phyloP scores from a whole-genome alignment of 2,797 vertebrate species.

The Aselliscus stoliczkanus region DNA sequence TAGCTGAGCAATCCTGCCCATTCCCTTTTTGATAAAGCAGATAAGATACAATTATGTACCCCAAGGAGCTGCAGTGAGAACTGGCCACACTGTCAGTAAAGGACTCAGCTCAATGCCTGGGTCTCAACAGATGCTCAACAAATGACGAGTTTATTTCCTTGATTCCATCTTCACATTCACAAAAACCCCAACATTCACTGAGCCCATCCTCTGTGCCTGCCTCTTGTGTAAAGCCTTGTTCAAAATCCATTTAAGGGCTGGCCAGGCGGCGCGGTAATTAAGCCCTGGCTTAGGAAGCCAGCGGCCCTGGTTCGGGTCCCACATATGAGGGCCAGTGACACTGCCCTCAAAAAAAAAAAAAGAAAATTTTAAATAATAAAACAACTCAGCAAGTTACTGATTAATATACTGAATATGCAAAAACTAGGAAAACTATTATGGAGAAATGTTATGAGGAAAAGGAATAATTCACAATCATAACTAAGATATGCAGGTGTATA shows the following conservation, averaged over 20 bases:
- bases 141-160: not conserved
- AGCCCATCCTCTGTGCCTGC: not conserved
- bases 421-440: not conserved
- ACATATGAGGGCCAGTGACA: no score
- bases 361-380: not conserved
- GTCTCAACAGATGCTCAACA: not conserved
- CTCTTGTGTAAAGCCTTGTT: not conserved
- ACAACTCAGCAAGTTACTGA: not conserved
- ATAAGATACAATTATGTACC: not conserved
- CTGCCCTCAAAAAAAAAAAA: no score
- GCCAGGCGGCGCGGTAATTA: no score
- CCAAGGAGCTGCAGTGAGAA: not conserved
- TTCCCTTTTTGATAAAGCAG: not conserved
- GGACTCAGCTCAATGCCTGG: not conserved
- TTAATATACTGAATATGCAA: not conserved
- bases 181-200: not conserved
- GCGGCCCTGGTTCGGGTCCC: no score
- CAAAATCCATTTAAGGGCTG: not conserved
- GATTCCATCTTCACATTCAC: not conserved
- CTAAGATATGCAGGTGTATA: not conserved
- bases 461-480: not conserved
- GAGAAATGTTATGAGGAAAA: constrained; percentile 5
- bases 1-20: no score
- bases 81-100: not conserved
- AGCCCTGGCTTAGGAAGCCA: no score